phyloP scores from a whole-genome alignment of 1,140 invertebrate species.

The Paraescarpia echinospica region DNA sequence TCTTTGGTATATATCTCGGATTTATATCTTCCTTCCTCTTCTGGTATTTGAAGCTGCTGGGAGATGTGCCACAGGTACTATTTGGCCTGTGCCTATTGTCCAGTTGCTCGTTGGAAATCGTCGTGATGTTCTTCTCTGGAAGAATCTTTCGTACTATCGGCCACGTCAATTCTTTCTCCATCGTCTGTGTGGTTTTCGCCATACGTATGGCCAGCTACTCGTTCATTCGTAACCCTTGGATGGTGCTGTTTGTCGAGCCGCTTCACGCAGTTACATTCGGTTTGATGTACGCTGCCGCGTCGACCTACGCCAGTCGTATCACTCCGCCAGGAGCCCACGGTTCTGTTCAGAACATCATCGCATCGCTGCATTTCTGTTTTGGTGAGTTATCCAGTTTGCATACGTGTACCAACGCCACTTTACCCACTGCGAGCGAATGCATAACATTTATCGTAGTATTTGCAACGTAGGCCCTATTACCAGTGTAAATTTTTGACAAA shows the following conservation, averaged over 20 bases:
- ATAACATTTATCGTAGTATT: no score
- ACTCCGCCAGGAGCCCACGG: constrained; percentile 81
- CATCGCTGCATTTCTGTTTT: constrained; percentile 66
- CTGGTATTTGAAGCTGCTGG: constrained; percentile 80
- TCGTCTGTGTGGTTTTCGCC: constrained; percentile 75
- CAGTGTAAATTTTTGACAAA: no score
- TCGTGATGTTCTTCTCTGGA: constrained; percentile 75
- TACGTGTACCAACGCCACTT: no score
- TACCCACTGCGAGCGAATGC: no score
- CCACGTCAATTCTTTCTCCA: constrained; percentile 77
- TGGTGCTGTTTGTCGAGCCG: constrained; percentile 79
- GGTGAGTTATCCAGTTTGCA: constrained; percentile 34
- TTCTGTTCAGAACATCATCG: constrained; percentile 79
- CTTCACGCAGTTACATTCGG: constrained; percentile 86
- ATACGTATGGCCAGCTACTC: constrained; percentile 82
- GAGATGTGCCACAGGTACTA: constrained; percentile 70
- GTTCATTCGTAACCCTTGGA: constrained; percentile 74
- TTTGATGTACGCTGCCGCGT: constrained; percentile 85
- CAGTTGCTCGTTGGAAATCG: constrained; percentile 83
- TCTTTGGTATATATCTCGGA: constrained; percentile 80
- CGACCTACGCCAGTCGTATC: constrained; percentile 82
- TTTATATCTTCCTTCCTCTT: constrained; percentile 88
- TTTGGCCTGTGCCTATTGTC: constrained; percentile 79
- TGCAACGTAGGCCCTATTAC: no score
- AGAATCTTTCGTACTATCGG: constrained; percentile 79